Conservation (phyloP, 2,888 invertebrate genomes). For the Amphipoea oculea region DNA sequence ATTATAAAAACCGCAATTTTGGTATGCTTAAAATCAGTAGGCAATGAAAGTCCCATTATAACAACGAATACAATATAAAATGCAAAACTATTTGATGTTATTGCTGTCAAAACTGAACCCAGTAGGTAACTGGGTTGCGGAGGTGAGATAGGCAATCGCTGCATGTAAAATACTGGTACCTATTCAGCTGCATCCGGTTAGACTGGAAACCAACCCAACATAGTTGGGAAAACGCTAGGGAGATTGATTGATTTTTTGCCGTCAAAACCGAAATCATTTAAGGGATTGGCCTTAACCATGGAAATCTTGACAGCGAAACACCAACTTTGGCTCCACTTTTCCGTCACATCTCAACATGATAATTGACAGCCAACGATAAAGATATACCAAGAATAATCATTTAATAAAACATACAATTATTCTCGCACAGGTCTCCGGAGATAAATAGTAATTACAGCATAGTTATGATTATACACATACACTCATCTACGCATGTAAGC, state of each 20-base stretch:
- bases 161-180: background rate
- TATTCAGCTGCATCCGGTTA: background rate
- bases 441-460: conserved; percentile 32
- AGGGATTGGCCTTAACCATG: background rate
- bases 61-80: background rate
- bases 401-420: conserved; percentile 32
- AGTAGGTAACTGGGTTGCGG: background rate
- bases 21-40: background rate
- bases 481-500: conserved; percentile 21
- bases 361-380: conserved; percentile 1
- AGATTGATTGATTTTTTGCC: background rate
- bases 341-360: background rate
- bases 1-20: background rate
- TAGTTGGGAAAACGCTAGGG: background rate
- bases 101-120: background rate
- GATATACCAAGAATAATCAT: conserved; percentile 1
- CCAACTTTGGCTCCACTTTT: background rate
- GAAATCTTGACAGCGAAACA: conserved; percentile 2
- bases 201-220: background rate
- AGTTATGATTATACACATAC: conserved; percentile 30
- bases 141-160: background rate
- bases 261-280: background rate
- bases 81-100: background rate
- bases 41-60: background rate
- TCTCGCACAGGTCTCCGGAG: conserved; percentile 21